Evolutionary conservation across 2,113 vertebrate species (phyloP).

Genomic region (Atractosteus spatula): DNA sequence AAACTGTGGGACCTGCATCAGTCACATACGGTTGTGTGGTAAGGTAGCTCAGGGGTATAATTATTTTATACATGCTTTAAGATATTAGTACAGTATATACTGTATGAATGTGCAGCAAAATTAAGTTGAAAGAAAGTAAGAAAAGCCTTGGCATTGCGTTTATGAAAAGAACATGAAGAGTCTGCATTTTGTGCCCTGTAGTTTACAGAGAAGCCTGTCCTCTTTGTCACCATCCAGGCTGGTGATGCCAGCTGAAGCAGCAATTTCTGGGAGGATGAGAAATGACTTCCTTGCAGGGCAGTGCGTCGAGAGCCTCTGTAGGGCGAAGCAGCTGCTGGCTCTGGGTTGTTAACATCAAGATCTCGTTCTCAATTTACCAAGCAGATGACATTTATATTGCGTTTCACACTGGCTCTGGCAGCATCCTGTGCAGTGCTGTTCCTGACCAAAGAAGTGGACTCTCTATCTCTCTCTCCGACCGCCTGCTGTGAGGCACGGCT

Average conservation of each 20-base stretch:
- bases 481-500: background rate
- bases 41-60: no score
- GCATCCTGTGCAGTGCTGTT: constrained; percentile 35
- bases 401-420: constrained; percentile 44
- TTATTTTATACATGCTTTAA: no score
- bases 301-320: constrained; percentile 6
- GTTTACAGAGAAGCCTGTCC: background rate
- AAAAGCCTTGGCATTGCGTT: no score
- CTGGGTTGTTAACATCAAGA: constrained; percentile 53
- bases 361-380: constrained; percentile 45
- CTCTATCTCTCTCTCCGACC: constrained; percentile 13
- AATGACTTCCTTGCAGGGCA: background rate
- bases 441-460: background rate
- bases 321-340: constrained; percentile 40
- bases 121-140: no score
- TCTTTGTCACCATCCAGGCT: background rate
- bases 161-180: no score
- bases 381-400: constrained; percentile 64
- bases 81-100: no score
- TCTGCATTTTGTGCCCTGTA: no score
- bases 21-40: no score
- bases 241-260: no score
- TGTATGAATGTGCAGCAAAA: no score
- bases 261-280: no score
- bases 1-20: no score